phyloP scores from a whole-genome alignment of 2,888 invertebrate genomes.

The Tipula confusa region DNA sequence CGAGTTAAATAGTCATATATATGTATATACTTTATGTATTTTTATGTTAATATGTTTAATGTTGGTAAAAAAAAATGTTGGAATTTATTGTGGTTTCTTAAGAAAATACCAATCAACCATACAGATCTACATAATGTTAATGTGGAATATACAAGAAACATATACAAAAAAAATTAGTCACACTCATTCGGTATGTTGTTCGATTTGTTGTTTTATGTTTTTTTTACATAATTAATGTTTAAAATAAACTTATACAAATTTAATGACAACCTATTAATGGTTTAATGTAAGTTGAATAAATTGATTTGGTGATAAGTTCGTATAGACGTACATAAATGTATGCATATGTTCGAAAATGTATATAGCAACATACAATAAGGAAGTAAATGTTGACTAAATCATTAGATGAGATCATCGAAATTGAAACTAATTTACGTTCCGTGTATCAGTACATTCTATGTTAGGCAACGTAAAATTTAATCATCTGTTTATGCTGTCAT shows the following conservation, averaged over 20 bases:
- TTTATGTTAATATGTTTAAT: background rate
- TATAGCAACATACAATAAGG: background rate
- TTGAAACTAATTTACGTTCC: background rate
- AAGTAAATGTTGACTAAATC: background rate
- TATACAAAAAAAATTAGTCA: conserved; percentile 12
- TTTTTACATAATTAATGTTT: conserved; percentile 15
- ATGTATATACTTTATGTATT: background rate
- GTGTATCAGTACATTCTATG: too few species aligned
- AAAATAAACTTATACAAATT: conserved; percentile 20
- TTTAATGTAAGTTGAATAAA: conserved; percentile 1
- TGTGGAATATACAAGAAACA: background rate
- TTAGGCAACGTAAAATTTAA: too few species aligned
- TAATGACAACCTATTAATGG: conserved; percentile 9
- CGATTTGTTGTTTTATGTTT: background rate
- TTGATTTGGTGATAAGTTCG: background rate
- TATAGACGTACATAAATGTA: background rate
- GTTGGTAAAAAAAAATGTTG: background rate
- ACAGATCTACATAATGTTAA: background rate
- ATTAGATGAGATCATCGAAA: background rate
- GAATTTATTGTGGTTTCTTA: background rate
- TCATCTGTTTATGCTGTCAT: too few species aligned
- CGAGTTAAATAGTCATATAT: background rate
- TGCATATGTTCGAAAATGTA: background rate
- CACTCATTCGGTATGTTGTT: conserved; percentile 12
- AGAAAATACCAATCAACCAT: conserved; percentile 12